Evolutionary conservation across 2,113 vertebrate species (phyloP), one percentile per base, ranked within the genome.

Genomic region (Apeltes quadracus): DNA sequence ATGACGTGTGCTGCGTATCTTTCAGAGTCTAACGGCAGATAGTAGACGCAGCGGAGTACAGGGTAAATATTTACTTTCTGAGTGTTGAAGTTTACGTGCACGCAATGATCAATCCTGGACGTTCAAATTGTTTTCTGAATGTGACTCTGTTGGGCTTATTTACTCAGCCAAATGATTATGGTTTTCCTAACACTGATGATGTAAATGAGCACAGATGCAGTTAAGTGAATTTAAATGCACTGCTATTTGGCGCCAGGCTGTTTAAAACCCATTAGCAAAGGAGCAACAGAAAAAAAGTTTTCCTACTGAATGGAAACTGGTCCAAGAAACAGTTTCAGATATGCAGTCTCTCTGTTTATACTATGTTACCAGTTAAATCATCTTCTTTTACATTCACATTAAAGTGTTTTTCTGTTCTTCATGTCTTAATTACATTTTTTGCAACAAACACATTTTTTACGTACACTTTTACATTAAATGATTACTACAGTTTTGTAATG

Each of bases 191-290:
- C 39, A 27, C 65, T 48, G 76, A 66, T 65, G 63, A 69, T 69
- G 50, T 67, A 72, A 83, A 81, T 61, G 63, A 70, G 70, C 71
- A 29, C 61, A 75, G 67, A 76, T 71, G 69, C 61, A 29, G 66
- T 69, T 81, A 76, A 78, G 68, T 72, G 67, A 79, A 71, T 78
- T 72, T 79, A 78, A 75, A 72, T 72, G 63, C 67, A 36, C 61
- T 32, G 36, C 56, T 1, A 27, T 54, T 58, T 53, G 62, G 69
- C 61, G 46, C 36, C 16, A 46, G 9, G 50, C 63, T 10, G 20
- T 72, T 48, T 43, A 18, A 71, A 43, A 79, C 72, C 65, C 66
- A 71, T 76, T 56, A 76, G 65, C 58, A 75, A 39, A 50, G 51
- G 38, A 75, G 79, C 48, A 56, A 56, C 54, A 76, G 36, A 27